A percentile compares a stretch with the other conserved stretches of the same genome.
Evolutionary conservation across 2,888 invertebrate genomes (phyloP).

Genomic region (Epinotia demarniana): DNA sequence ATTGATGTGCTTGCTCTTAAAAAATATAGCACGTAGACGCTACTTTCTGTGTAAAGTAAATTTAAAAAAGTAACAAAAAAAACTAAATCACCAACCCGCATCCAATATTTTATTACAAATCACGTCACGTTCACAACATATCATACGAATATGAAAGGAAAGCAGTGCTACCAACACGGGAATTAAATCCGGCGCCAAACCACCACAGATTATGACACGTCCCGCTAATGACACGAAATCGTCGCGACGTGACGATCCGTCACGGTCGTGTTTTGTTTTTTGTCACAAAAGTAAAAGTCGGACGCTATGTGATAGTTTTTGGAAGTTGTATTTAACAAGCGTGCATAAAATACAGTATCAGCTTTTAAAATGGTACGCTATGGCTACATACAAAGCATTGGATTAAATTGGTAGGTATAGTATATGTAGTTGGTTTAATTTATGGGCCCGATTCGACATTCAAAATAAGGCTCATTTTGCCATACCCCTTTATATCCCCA

Average conservation of each 20-base stretch:
- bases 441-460: no score
- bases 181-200: conserved; percentile 79
- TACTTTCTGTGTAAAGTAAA: conserved; percentile 43
- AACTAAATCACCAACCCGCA: conserved; percentile 21
- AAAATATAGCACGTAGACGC: conserved; percentile 32
- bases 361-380: neutral
- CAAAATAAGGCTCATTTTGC: no score
- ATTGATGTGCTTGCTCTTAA: neutral
- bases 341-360: conserved; percentile 16
- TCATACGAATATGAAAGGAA: conserved; percentile 49
- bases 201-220: conserved; percentile 78
- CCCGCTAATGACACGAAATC: conserved; percentile 78
- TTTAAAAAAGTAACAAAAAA: conserved; percentile 1
- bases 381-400: neutral
- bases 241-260: conserved; percentile 73
- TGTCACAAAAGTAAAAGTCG: conserved; percentile 74
- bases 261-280: conserved; percentile 59
- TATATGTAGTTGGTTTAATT: no score
- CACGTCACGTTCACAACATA: conserved; percentile 49
- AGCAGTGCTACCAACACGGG: conserved; percentile 57
- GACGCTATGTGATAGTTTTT: conserved; percentile 64
- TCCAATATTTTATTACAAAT: conserved; percentile 41
- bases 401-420: neutral
- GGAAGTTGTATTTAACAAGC: conserved; percentile 62
- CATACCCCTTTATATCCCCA: no score